These are phyloP conservation scores for Cyrtodaria siliqua DNA, from an alignment of 2,888 invertebrate species.

Conservation along the genomic window DNA sequence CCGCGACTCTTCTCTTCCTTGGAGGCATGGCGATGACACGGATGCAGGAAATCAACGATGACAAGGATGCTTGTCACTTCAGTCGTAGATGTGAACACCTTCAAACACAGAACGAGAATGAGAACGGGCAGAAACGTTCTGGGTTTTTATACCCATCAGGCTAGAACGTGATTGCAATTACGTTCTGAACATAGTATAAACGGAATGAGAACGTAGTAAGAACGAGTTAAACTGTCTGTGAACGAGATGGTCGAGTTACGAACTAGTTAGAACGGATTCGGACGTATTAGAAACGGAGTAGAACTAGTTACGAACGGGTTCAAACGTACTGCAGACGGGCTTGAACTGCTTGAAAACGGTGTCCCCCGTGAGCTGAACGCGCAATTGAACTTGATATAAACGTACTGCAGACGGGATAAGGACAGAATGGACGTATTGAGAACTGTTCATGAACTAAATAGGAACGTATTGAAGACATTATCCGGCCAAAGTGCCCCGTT, in stretches of 20 bases:
- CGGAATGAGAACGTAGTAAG: no score
- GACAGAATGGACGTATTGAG: background rate
- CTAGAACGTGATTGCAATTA: background rate
- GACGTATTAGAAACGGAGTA: background rate
- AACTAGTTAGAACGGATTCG: background rate
- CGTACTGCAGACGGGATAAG: conserved; percentile 5
- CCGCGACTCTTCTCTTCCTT: background rate
- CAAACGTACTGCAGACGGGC: conserved; percentile 10
- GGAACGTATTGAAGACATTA: background rate
- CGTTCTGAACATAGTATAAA: no score
- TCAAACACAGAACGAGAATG: no score
- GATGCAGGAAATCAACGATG: background rate
- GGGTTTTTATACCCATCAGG: background rate
- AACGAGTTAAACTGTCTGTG: no score
- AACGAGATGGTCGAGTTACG: conserved; percentile 1
- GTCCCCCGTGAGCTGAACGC: background rate
- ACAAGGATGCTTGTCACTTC: no score
- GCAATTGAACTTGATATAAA: background rate
- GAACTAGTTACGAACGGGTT: conserved; percentile 6
- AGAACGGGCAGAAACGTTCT: background rate
- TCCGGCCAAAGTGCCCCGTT: conserved; percentile 5
- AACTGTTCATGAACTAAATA: conserved; percentile 1
- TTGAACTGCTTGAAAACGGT: conserved; percentile 22
- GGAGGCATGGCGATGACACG: background rate
- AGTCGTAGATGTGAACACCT: no score